A percentile compares a stretch with the other conserved stretches of the same genome.
These are phyloP conservation scores for Vanessa atalanta DNA, from an alignment of 1,140 invertebrate genomes.

Conservation along the genomic window DNA sequence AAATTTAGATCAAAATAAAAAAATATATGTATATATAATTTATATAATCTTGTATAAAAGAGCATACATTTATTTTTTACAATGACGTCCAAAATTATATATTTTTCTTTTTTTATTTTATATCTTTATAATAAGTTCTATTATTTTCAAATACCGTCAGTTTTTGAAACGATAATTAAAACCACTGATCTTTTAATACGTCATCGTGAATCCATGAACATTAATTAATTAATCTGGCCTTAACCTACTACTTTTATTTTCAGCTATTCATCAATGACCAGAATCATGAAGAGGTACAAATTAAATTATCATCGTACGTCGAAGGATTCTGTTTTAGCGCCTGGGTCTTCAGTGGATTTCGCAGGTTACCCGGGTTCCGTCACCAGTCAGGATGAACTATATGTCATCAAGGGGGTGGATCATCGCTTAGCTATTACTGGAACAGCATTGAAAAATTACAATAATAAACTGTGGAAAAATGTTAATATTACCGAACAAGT, in stretches of 20 bases:
- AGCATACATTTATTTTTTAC: too few species aligned
- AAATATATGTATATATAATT: too few species aligned
- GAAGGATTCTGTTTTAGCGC: constrained; percentile 81
- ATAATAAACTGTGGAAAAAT: constrained; percentile 79
- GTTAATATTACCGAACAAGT: constrained; percentile 80
- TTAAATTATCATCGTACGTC: constrained; percentile 87
- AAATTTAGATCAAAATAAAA: too few species aligned
- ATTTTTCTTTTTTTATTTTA: too few species aligned
- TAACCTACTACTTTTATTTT: constrained; percentile 15
- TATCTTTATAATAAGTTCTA: too few species aligned
- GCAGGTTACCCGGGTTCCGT: constrained; percentile 94
- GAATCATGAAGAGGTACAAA: constrained; percentile 94
- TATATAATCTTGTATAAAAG: too few species aligned
- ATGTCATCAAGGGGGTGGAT: constrained; percentile 82
- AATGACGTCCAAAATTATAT: too few species aligned
- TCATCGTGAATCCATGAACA: too few species aligned
- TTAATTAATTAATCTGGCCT: too few species aligned
- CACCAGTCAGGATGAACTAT: constrained; percentile 94
- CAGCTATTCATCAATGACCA: constrained; percentile 90
- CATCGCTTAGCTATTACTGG: constrained; percentile 82
- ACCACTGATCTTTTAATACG: too few species aligned
- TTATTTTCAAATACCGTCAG: too few species aligned
- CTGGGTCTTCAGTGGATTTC: constrained; percentile 87
- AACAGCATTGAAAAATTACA: constrained; percentile 82
- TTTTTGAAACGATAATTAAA: too few species aligned